Evolutionary conservation across 2,113 vertebrate species (phyloP).

Genomic region (Leptocoma aspasia): DNA sequence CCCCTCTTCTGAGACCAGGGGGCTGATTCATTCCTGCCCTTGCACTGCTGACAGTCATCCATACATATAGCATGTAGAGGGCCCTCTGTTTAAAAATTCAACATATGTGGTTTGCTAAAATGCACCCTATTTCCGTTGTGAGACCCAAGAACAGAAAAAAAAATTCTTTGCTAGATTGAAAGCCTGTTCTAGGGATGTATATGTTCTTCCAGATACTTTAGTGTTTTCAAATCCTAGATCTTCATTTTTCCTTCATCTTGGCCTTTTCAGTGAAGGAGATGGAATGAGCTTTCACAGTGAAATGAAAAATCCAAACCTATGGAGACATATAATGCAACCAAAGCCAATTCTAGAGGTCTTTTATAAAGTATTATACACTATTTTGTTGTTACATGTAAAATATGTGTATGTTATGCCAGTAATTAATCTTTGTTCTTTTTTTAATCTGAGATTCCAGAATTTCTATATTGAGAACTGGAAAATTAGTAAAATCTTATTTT

Average conservation of each 20-base stretch:
- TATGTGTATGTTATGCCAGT: neutral
- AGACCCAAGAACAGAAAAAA: neutral
- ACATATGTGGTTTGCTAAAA: neutral
- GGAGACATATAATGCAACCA: constrained; percentile 17
- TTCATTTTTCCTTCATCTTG: neutral
- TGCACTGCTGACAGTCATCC: neutral
- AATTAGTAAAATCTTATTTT: neutral
- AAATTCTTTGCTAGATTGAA: neutral
- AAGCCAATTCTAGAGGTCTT: neutral
- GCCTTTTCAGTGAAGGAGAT: neutral
- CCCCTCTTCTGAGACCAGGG: neutral
- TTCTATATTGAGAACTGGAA: neutral
- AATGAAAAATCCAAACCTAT: constrained; percentile 50
- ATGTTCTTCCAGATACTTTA: neutral
- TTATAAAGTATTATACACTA: neutral
- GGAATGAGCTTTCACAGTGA: constrained; percentile 31
- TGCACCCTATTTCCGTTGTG: neutral
- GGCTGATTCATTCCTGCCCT: neutral
- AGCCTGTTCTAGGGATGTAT: neutral
- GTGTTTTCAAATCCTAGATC: constrained; percentile 17
- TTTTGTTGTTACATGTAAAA: neutral
- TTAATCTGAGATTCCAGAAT: neutral
- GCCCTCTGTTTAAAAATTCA: neutral
- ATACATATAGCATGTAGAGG: neutral
- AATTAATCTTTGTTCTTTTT: constrained; percentile 7